A percentile compares a stretch with the other conserved stretches of the same genome.
Conservation (phyloP, 2,797 vertebrate genomes). For the Schizopygopsis malacanthus region DNA sequence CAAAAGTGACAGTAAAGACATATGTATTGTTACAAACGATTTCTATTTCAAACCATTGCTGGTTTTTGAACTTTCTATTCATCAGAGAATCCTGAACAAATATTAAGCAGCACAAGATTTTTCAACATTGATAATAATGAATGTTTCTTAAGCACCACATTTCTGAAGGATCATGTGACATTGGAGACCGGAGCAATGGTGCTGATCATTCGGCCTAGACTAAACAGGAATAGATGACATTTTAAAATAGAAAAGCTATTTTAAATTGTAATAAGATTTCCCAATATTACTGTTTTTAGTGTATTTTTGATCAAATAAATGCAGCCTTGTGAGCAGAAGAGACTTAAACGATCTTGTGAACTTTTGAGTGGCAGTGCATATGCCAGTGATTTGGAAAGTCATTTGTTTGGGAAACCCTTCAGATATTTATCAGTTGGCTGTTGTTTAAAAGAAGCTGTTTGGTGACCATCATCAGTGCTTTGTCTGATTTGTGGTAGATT, state of each 20-base stretch:
- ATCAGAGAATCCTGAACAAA: background rate
- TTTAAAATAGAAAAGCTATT: background rate
- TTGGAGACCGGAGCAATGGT: background rate
- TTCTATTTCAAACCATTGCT: no score
- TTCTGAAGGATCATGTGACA: background rate
- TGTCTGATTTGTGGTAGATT: conserved; percentile 77
- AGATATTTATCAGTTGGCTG: conserved; percentile 50
- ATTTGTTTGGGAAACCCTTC: conserved; percentile 33
- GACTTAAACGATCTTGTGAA: background rate
- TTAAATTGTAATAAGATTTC: background rate
- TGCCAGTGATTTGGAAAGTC: background rate
- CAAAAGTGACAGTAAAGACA: no score
- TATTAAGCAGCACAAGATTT: background rate
- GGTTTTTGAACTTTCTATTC: background rate
- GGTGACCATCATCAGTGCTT: conserved; percentile 78
- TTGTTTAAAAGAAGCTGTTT: conserved; percentile 54
- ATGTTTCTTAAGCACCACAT: background rate
- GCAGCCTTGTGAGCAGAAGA: background rate
- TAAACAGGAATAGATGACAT: background rate
- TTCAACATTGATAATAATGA: background rate
- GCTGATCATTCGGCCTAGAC: background rate
- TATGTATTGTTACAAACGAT: no score
- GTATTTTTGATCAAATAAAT: conserved; percentile 14
- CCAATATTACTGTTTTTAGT: background rate
- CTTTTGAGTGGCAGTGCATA: background rate